Evolutionary conservation across 2,888 invertebrate species (phyloP), one percentile per base, ranked within the genome.

Genomic region (Microplitis manilae): DNA sequence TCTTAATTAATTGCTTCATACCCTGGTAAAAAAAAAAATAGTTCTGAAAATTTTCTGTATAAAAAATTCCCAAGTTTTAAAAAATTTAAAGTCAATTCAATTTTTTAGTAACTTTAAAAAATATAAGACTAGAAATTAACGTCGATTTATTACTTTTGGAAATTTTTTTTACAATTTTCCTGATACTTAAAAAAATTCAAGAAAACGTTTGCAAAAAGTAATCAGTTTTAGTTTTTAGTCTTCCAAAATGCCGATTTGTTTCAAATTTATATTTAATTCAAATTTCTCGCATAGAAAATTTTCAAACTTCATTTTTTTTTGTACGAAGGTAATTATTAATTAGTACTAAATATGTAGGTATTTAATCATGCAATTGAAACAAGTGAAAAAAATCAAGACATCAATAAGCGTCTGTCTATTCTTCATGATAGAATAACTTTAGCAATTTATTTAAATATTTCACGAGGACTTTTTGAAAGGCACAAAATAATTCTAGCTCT

Each of bases 401-500:
- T 97, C 7, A 93, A 94, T 40, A 90, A 90, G 9, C 93, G 97
- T 9, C 91, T 97, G 41, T 90, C 92, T 20, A 94, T 93, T 78
- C 91, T 98, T 1, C 93, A 94, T 83, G 91, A 92, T 17, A 95
- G 96, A 89, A 97, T 97, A 82, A 95, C 96, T 0, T 91, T 94
- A 73, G 94, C 95, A 0, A 93, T 97, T 62, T 98, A 96, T 87
- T 94, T 94, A 7, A 98, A 96, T 86, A 95, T 98, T 50, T 96
- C 97, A 0, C 93, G 97, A 75, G 98, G 97, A 0, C 91, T 98
- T 8, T 97, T 98, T 87, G 97, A 97, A 88, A 93, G 94, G 78
- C 97, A 98, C 90, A 97, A 98, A 90, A 91, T 97, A 0, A 94
- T 97, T 76, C 97, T 95, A 88, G 96, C 95, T 86, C 95, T 97